Conservation (phyloP, 2,888 invertebrate genomes). For the Agriopis marginaria region DNA sequence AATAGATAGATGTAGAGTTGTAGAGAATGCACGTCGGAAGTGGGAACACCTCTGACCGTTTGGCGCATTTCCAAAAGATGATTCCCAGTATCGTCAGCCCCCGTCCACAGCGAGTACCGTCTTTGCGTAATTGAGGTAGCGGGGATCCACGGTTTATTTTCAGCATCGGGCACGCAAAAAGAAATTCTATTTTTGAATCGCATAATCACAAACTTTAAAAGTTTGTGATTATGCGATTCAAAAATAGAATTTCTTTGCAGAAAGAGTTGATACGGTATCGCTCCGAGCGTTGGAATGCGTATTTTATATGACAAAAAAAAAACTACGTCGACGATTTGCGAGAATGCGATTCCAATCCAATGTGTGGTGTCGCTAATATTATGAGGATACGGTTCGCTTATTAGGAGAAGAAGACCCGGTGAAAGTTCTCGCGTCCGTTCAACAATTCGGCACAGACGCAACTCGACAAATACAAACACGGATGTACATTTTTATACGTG, state of each 20-base stretch:
- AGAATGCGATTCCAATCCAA: constrained; percentile 10
- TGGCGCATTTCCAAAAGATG: constrained; percentile 69
- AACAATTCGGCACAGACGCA: constrained; percentile 46
- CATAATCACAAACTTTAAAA: constrained; percentile 12
- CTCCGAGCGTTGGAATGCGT: background rate
- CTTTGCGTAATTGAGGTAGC: constrained; percentile 56
- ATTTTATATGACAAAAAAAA: background rate
- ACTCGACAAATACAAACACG: constrained; percentile 43
- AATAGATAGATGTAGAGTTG: constrained; percentile 48
- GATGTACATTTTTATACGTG: constrained; percentile 37
- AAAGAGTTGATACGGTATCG: constrained; percentile 2
- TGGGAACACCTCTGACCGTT: constrained; percentile 67
- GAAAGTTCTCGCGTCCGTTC: constrained; percentile 44
- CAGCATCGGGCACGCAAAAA: constrained; percentile 20
- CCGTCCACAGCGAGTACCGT: constrained; percentile 52
- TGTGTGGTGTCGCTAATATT: constrained; percentile 23
- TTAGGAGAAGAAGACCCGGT: constrained; percentile 43
- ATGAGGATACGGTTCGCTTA: constrained; percentile 38
- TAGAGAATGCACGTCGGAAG: constrained; percentile 76
- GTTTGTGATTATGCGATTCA: background rate
- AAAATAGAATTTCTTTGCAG: too few relatives aligned
- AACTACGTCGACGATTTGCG: background rate
- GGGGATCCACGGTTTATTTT: constrained; percentile 32
- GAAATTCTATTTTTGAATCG: constrained; percentile 20
- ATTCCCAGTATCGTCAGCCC: constrained; percentile 51